These are phyloP conservation scores for Nymphalis urticae DNA, from an alignment of 2,888 invertebrate genomes.

Conservation along the genomic window DNA sequence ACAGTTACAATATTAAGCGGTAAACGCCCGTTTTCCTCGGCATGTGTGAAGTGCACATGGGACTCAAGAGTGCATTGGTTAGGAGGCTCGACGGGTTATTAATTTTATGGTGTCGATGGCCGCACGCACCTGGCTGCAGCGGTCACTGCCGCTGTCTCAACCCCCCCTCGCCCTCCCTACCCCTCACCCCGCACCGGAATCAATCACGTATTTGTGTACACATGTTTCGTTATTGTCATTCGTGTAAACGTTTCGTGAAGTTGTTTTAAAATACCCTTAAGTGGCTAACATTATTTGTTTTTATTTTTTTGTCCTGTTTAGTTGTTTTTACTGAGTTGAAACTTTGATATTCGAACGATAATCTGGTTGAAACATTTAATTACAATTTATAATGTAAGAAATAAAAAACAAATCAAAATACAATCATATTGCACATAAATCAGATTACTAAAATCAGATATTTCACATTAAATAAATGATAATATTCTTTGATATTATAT, in stretches of 20 bases:
- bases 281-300: slow-evolving; percentile 18
- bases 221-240: slow-evolving; percentile 43
- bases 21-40: slow-evolving; percentile 31
- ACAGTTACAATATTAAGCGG: slow-evolving; percentile 4
- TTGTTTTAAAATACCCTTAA: slow-evolving; percentile 24
- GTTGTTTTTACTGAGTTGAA: not conserved
- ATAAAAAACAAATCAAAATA: too few relatives aligned
- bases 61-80: slow-evolving; percentile 72
- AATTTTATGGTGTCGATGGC: slow-evolving; percentile 82
- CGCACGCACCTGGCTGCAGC: slow-evolving; percentile 77
- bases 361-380: not conserved
- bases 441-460: too few relatives aligned
- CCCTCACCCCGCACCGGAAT: slow-evolving; percentile 47
- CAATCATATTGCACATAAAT: too few relatives aligned
- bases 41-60: slow-evolving; percentile 60
- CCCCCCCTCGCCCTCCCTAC: slow-evolving; percentile 38
- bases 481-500: not conserved
- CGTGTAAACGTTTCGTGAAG: slow-evolving; percentile 32
- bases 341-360: not conserved
- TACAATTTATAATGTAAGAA: too few relatives aligned
- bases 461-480: too few relatives aligned
- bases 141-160: slow-evolving; percentile 71
- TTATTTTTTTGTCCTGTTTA: slow-evolving; percentile 6
- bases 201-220: slow-evolving; percentile 63
- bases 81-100: slow-evolving; percentile 78